Evolutionary conservation across 1,140 invertebrate species (phyloP).

Genomic region (Adoxophyes honmai): DNA sequence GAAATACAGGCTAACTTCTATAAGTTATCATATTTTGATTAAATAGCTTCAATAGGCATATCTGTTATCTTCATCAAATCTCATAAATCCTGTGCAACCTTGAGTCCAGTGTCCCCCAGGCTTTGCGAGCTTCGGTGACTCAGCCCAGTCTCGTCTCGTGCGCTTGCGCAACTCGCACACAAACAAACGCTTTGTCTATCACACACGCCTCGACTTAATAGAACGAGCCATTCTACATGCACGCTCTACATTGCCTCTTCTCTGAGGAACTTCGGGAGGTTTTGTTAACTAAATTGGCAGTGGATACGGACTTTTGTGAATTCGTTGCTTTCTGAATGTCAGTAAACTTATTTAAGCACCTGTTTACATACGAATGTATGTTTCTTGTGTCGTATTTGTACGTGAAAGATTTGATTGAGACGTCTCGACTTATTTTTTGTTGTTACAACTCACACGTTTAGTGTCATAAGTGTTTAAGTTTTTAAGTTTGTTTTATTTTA

Average conservation of each 20-base stretch:
- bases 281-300: constrained; percentile 15
- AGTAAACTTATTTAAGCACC: constrained; percentile 61
- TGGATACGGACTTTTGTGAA: constrained; percentile 19
- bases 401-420: constrained; percentile 59
- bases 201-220: constrained; percentile 22
- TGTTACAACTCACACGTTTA: constrained; percentile 31
- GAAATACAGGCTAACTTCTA: too few species aligned
- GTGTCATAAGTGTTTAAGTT: constrained; percentile 8
- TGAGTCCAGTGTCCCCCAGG: constrained; percentile 11
- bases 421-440: constrained; percentile 44
- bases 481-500: constrained; percentile 10
- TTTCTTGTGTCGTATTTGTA: constrained; percentile 32
- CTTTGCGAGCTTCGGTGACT: constrained; percentile 47
- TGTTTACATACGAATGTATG: constrained; percentile 60
- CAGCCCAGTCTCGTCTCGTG: constrained; percentile 50
- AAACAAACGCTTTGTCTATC: constrained; percentile 28
- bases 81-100: neutral
- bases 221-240: constrained; percentile 6
- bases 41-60: neutral
- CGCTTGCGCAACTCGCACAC: constrained; percentile 52
- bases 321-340: constrained; percentile 46
- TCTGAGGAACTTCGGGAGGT: neutral
- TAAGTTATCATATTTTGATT: neutral
- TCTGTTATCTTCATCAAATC: too few species aligned
- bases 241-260: constrained; percentile 23